Conservation (phyloP, 1,140 invertebrate species). For the Pseudomyrmex sp. region DNA sequence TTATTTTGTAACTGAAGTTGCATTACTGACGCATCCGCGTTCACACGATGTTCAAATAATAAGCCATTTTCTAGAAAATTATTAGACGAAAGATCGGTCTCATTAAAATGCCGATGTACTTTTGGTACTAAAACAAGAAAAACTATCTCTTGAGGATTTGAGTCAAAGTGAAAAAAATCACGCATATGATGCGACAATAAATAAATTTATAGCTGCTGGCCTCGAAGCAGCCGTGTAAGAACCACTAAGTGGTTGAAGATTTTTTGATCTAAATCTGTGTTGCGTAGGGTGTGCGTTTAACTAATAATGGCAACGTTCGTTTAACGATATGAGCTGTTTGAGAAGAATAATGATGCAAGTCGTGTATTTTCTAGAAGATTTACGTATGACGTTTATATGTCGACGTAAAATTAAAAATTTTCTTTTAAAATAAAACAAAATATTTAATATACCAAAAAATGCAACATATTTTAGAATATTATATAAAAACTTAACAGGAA, state of each 20-base stretch:
- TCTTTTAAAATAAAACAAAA: background rate
- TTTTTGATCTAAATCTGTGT: slow-evolving; percentile 12
- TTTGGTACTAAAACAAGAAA: slow-evolving; percentile 72
- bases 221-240: slow-evolving; percentile 51
- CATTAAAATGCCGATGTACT: slow-evolving; percentile 61
- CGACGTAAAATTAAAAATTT: background rate
- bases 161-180: slow-evolving; percentile 68
- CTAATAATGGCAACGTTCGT: background rate
- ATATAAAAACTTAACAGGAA: background rate
- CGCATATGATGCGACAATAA: slow-evolving; percentile 77
- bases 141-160: slow-evolving; percentile 51
- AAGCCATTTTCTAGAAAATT: slow-evolving; percentile 63
- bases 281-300: slow-evolving; percentile 67
- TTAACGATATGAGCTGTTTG: slow-evolving; percentile 27
- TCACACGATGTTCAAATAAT: slow-evolving; percentile 57
- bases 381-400: no score
- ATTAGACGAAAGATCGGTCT: slow-evolving; percentile 14
- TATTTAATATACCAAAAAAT: background rate
- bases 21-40: background rate
- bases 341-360: slow-evolving; percentile 1
- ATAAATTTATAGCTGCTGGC: slow-evolving; percentile 73
- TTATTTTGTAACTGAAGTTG: slow-evolving; percentile 39
- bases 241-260: slow-evolving; percentile 75
- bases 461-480: background rate
- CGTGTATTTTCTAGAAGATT: background rate